These are phyloP conservation scores for Cataglyphis livida DNA, from an alignment of 2,888 invertebrate genomes.

Conservation along the genomic window DNA sequence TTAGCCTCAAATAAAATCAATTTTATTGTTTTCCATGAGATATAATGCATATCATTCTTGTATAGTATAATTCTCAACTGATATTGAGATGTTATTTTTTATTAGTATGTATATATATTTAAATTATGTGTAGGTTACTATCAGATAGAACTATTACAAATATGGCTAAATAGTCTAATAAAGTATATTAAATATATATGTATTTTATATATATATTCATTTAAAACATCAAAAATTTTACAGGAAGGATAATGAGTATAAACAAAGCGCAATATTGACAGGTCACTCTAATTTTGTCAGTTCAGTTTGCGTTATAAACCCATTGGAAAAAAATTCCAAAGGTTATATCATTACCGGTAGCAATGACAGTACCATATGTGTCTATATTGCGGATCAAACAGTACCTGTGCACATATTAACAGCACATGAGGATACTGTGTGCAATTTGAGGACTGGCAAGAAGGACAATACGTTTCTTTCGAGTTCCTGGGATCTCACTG, in stretches of 20 bases:
- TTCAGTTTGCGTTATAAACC: conserved; percentile 92
- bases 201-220: too few relatives aligned
- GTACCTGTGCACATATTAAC: conserved; percentile 90
- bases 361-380: conserved; percentile 94
- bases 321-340: conserved; percentile 89
- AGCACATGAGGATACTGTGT: conserved; percentile 93
- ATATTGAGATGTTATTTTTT: neutral
- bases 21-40: neutral
- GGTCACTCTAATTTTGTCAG: conserved; percentile 96
- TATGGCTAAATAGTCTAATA: too few relatives aligned
- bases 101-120: neutral
- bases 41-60: neutral
- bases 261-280: conserved; percentile 89
- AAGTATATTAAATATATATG: neutral
- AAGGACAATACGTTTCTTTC: conserved; percentile 88
- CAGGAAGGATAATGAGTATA: conserved; percentile 88
- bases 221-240: conserved; percentile 68
- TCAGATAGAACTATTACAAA: neutral
- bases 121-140: neutral
- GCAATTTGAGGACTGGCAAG: conserved; percentile 86
- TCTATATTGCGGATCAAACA: conserved; percentile 91
- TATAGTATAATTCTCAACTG: neutral
- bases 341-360: conserved; percentile 95
- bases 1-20: neutral
- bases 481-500: conserved; percentile 97